Evolutionary conservation across 2,797 vertebrate genomes (phyloP), one percentile per base, ranked within the genome.

Genomic region (Artibeus lituratus): DNA sequence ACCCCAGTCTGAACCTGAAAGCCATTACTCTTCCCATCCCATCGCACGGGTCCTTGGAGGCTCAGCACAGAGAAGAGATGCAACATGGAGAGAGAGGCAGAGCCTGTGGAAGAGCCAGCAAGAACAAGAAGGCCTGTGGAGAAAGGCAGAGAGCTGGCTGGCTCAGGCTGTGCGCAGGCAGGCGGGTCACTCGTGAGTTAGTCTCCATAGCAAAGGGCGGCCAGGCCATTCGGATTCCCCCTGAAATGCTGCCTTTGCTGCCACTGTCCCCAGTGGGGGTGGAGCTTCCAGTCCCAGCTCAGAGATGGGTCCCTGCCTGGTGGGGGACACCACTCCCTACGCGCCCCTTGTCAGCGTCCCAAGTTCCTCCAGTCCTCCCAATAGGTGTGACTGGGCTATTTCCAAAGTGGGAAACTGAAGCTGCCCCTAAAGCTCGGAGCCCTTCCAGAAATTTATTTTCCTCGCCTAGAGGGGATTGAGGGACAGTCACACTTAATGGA

Each of bases 371-470:
- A 10, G 57, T 69, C 47, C 21, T 24, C 47, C 76, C 49, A 39
- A 7, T 1, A 37, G 74, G 37, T 12, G 10, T 3, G 29, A 37
- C 1, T 0, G 12, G 22, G 15, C 29, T n/a, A 22, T 16, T 67
- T 77, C 35, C 77, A n/a, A 80, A 76, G 47, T 35, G 22, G 53
- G 57, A 82, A 80, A 44, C 11, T 5, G 72, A 87, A 77, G 14
- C 26, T 51, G 10, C 26, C 70, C 29, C 14, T 44, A 80, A 83
- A 84, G 49, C 35, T 22, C 67, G 22, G 37, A 87, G 39, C 5
- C 35, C 10, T 84, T 78, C 74, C 42, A 81, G 83, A 86, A 70
- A 84, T 69, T 37, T 87, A 14, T 87, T 77, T 88, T 80, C 49
- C 19, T 14, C 59, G 39, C 21, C 0, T 10, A 29, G 70, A 35